phyloP scores from a whole-genome alignment of 37 sponge, comb jelly and placozoan genomes.

The Diacarnus erythraeanus region DNA sequence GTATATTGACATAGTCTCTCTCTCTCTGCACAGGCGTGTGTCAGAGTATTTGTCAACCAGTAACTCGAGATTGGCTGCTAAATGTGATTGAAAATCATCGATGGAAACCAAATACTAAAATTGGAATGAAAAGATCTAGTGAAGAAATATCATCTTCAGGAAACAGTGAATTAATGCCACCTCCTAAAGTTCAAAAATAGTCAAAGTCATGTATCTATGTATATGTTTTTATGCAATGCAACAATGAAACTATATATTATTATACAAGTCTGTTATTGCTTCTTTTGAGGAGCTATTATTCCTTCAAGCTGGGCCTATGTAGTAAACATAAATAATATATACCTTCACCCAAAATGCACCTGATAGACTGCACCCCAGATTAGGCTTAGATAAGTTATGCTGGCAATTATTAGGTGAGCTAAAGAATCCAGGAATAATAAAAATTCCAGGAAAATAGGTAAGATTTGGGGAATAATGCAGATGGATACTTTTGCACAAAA shows the following conservation, averaged over 20 bases:
- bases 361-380: too few relatives aligned
- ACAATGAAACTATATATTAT: too few relatives aligned
- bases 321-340: too few relatives aligned
- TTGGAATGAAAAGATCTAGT: conserved; percentile 16
- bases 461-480: too few relatives aligned
- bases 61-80: conserved; percentile 74
- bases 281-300: conserved; percentile 93
- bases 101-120: conserved; percentile 13
- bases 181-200: conserved; percentile 39
- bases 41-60: conserved; percentile 69
- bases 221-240: too few relatives aligned
- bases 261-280: conserved; percentile 19
- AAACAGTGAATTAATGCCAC: conserved; percentile 42
- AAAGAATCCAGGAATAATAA: too few relatives aligned
- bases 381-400: too few relatives aligned
- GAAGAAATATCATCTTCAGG: background rate
- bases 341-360: too few relatives aligned
- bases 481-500: too few relatives aligned
- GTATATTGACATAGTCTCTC: background rate
- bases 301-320: conserved; percentile 96
- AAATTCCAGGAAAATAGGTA: too few relatives aligned
- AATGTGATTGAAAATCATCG: conserved; percentile 50
- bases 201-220: too few relatives aligned
- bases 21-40: conserved; percentile 63
- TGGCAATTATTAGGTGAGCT: too few relatives aligned